Evolutionary conservation across 1,140 invertebrate species (phyloP).

Genomic region (Lutraria rhynchaena): DNA sequence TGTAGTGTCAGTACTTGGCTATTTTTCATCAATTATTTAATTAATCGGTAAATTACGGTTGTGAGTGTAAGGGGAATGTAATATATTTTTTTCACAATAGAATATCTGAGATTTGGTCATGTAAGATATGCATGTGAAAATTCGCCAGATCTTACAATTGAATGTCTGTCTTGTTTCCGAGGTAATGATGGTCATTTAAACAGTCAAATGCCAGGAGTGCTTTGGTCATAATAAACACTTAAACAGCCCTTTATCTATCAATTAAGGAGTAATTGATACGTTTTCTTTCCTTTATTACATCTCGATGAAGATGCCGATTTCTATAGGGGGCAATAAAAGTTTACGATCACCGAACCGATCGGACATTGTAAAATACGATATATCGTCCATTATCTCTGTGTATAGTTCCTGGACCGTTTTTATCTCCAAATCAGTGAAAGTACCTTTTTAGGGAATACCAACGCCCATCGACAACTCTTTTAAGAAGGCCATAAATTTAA

Average conservation of each 20-base stretch:
- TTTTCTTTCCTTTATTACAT: slow-evolving; percentile 19
- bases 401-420: slow-evolving; percentile 1
- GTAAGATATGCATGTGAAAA: no score
- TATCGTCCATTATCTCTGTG: slow-evolving; percentile 44
- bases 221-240: slow-evolving; percentile 34
- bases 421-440: slow-evolving; percentile 9
- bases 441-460: slow-evolving; percentile 1
- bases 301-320: slow-evolving; percentile 43
- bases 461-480: not conserved
- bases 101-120: no score
- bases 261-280: slow-evolving; percentile 51
- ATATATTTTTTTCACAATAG: no score
- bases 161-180: no score
- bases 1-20: no score
- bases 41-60: no score
- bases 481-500: slow-evolving; percentile 31
- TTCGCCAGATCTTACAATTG: no score
- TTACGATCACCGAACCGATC: slow-evolving; percentile 15
- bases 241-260: slow-evolving; percentile 36
- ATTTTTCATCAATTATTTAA: no score
- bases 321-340: slow-evolving; percentile 45
- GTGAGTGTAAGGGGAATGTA: no score
- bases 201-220: not conserved
- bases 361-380: slow-evolving; percentile 17
- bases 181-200: not conserved